Base-by-base conservation (phyloP, 2,888 invertebrate genomes). In the Drosophila mayaguana region DNA sequence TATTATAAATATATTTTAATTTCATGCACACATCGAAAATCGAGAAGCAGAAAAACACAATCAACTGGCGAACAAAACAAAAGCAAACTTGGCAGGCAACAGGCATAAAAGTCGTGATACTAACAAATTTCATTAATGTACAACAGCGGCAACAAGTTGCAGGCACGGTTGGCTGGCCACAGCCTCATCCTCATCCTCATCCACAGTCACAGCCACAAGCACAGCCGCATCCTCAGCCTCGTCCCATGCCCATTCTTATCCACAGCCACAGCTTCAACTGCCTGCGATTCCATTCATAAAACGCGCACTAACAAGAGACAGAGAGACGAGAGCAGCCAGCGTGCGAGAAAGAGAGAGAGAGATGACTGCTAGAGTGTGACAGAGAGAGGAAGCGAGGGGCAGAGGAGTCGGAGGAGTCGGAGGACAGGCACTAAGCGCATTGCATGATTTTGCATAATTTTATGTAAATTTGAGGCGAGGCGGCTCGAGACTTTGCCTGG, bases 41-140 rank as follows among this genome's bases (percentile, higher is more conserved):
- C 55, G 51, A 42, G 28, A 64, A 69, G 28, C 18, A 18, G 32
- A 11, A 43, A 36, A 46, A 46, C 60, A 72, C 75, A 72, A 66
- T 68, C 70, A 77, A 71, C 63, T 68, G 67, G 61, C 54, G 66
- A 81, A 88, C 83, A 82, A 83, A 83, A 83, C 86, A 83, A 83
- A 83, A 83, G 86, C 87, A 74, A 72, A 73, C 63, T 63, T 77
- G 72, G 80, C 83, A 85, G 86, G 63, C 88, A 83, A 82, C 85
- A 82, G 88, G 84, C 89, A 87, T 79, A 89, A 83, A 88, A 87
- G 80, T 91, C 91, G 91, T 91, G 91, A 90, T 89, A 85, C 88
- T 80, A 90, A 91, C 91, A 91, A 91, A 91, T 91, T 91, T 91
- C 88, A 83, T 88, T 89, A 85, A 87, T 91, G 91, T 91, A 84